Percentiles rank a stretch among this genome's conserved stretches.
Evolutionary conservation across 2,113 vertebrate species (phyloP).

Genomic region (Dendropsophus ebraccatus): DNA sequence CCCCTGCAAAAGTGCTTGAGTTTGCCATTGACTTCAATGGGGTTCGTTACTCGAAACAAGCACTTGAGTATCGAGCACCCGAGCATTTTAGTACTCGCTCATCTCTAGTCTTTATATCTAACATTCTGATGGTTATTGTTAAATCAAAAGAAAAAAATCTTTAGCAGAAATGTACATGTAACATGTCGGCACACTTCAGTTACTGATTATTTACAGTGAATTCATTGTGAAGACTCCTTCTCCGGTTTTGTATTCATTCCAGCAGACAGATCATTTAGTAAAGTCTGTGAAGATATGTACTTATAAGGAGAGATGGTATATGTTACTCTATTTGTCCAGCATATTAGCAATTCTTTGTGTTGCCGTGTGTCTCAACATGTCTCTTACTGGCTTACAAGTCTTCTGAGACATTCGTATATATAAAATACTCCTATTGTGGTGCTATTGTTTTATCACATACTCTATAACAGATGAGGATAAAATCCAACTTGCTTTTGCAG

Average conservation of each 20-base stretch:
- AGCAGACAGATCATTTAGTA: slow-evolving; percentile 43
- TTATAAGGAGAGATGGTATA: slow-evolving; percentile 55
- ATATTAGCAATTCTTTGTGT: slow-evolving; percentile 38
- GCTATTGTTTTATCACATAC: neutral
- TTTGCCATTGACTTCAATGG: no score
- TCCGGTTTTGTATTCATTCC: slow-evolving; percentile 39
- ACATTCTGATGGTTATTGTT: neutral
- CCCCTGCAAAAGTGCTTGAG: no score
- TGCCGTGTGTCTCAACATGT: slow-evolving; percentile 37
- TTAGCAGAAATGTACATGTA: neutral
- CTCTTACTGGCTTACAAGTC: neutral
- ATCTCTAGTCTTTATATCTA: no score
- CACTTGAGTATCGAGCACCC: no score
- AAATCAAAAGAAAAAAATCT: neutral
- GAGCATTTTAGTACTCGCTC: no score
- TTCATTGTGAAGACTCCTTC: slow-evolving; percentile 3
- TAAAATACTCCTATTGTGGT: neutral
- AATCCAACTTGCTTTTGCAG: no score
- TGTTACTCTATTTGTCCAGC: slow-evolving; percentile 39
- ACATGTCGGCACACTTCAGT: neutral
- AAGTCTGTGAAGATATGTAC: slow-evolving; percentile 45
- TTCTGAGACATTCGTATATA: neutral
- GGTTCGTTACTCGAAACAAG: no score
- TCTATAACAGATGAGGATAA: neutral
- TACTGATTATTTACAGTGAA: slow-evolving; percentile 7